Percentiles rank a stretch among this genome's conserved stretches.
Conservation (phyloP, 2,797 vertebrate genomes). For the Enteromius mattozi region DNA sequence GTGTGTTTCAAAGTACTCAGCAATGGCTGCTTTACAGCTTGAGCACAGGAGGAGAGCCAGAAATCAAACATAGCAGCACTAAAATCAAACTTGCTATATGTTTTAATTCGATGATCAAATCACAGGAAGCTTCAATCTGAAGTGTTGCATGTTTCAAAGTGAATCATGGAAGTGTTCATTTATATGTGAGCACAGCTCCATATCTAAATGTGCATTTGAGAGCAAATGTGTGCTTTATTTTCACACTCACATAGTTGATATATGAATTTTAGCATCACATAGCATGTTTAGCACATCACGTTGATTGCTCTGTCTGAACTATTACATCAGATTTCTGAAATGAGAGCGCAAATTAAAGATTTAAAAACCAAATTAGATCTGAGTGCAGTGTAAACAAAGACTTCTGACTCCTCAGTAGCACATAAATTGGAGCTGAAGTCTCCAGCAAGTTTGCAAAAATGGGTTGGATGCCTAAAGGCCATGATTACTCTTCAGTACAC, state of each 20-base stretch:
- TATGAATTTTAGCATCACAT: no score
- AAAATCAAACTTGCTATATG: background rate
- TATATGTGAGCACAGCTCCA: background rate
- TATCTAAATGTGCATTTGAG: background rate
- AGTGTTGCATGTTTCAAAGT: background rate
- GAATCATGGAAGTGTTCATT: background rate
- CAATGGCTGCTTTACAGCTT: background rate
- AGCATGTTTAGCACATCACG: background rate
- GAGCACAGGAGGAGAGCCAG: background rate
- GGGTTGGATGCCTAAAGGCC: background rate
- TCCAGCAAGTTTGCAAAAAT: conserved; percentile 10
- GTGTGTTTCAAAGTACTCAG: background rate
- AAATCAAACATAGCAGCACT: background rate
- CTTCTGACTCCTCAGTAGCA: background rate
- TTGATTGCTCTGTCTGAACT: background rate
- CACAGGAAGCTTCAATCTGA: no score
- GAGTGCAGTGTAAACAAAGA: background rate
- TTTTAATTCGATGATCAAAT: background rate
- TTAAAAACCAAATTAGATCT: background rate
- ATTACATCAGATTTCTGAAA: background rate
- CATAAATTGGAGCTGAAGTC: conserved; percentile 18
- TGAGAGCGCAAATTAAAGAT: background rate
- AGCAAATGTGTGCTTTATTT: background rate
- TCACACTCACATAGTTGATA: background rate
- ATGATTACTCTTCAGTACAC: background rate